Evolutionary conservation across 2,797 vertebrate species (phyloP).

Genomic region (Falco novaeseelandiae): DNA sequence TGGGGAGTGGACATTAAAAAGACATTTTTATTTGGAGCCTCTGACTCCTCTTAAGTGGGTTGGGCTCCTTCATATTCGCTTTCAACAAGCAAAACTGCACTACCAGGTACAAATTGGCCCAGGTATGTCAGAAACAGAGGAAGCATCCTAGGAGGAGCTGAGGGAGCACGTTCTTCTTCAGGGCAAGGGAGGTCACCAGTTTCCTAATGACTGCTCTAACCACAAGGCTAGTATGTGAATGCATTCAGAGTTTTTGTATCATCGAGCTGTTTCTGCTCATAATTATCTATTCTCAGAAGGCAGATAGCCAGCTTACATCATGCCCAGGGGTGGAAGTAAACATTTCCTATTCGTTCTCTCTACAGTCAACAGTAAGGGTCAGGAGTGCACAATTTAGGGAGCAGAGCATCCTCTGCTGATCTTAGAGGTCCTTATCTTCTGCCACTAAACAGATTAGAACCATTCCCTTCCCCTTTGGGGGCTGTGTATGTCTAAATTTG

Average conservation of each 20-base stretch:
- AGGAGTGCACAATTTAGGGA: background rate
- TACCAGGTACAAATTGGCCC: background rate
- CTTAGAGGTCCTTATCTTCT: background rate
- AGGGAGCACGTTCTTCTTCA: background rate
- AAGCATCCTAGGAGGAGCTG: background rate
- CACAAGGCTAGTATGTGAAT: background rate
- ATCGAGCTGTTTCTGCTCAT: background rate
- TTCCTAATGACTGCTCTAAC: background rate
- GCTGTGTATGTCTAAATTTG: background rate
- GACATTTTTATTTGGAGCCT: background rate
- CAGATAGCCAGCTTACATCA: background rate
- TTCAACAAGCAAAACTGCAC: background rate
- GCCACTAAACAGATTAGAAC: background rate
- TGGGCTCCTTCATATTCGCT: background rate
- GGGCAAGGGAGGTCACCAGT: background rate
- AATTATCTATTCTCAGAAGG: conserved; percentile 12
- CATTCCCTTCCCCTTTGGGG: background rate
- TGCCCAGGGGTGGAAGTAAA: background rate
- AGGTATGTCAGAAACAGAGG: background rate
- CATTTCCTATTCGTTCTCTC: background rate
- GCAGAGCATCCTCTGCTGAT: background rate
- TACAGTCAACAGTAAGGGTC: background rate
- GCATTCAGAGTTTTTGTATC: background rate
- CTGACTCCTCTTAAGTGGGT: background rate
- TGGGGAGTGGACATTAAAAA: background rate